Conservation (phyloP, 53 echinoderm and acorn worm genomes). For the Actinopyga echinites region DNA sequence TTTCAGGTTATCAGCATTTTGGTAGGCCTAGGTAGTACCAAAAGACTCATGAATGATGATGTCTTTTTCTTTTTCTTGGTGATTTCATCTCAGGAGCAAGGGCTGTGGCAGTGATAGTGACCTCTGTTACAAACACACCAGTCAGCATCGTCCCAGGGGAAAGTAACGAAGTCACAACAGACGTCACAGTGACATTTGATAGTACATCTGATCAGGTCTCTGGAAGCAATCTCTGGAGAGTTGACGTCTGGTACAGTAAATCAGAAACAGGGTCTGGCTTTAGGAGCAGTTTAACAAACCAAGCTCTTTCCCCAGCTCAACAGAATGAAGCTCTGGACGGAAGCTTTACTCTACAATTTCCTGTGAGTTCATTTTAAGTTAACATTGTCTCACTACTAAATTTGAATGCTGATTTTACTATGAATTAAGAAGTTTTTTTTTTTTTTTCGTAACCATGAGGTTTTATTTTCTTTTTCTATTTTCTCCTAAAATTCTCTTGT, state of each 20-base stretch:
- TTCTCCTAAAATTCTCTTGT: too few species aligned
- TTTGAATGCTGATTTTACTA: too few species aligned
- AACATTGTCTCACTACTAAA: too few species aligned
- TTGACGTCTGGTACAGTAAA: constrained; percentile 60
- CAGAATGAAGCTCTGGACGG: background rate
- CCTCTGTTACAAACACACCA: constrained; percentile 29
- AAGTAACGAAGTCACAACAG: constrained; percentile 20
- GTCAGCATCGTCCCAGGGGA: constrained; percentile 4
- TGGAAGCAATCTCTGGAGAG: constrained; percentile 62
- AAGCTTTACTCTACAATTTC: constrained; percentile 2
- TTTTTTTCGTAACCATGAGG: too few species aligned
- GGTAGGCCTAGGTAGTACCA: too few species aligned
- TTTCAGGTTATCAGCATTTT: too few species aligned
- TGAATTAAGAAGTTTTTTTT: too few species aligned
- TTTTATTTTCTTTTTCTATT: too few species aligned
- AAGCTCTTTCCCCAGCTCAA: constrained; percentile 42
- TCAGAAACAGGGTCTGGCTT: constrained; percentile 48
- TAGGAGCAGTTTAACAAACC: constrained; percentile 13
- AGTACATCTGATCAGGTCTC: background rate
- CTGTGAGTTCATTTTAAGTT: background rate
- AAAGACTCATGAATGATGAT: too few species aligned
- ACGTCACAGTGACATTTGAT: constrained; percentile 23
- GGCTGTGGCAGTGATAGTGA: background rate
- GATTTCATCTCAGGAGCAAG: too few species aligned
- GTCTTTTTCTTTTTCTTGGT: too few species aligned